Percentiles rank a stretch among this genome's conserved stretches.
phyloP scores from a whole-genome alignment of 1,140 invertebrate species.

The Nebria ingens region DNA sequence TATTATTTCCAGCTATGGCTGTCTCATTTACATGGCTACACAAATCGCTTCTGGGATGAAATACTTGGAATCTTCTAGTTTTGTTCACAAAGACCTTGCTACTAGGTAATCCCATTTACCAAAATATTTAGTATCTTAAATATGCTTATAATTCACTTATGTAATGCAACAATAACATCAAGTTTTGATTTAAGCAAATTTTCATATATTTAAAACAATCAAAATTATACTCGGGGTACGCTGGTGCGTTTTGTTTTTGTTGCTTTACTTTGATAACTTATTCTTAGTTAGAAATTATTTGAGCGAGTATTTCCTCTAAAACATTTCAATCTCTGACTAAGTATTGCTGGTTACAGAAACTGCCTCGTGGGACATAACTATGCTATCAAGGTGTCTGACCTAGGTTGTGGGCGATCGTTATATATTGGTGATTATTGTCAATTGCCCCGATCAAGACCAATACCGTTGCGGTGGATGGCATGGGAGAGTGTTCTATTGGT shows the following conservation, averaged over 20 bases:
- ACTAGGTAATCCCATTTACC: constrained; percentile 60
- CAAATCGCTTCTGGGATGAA: constrained; percentile 81
- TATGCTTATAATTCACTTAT: too few species aligned
- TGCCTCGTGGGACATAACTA: constrained; percentile 61
- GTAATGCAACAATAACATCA: too few species aligned
- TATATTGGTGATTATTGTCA: constrained; percentile 61
- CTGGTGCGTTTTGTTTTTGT: constrained; percentile 4
- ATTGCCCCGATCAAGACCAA: constrained; percentile 44
- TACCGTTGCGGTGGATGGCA: constrained; percentile 58
- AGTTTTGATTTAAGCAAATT: too few species aligned
- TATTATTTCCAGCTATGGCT: constrained; percentile 50
- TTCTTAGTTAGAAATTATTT: background rate
- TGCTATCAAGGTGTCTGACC: constrained; percentile 64
- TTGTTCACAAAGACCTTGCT: constrained; percentile 68
- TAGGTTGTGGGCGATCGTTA: constrained; percentile 54
- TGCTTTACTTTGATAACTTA: constrained; percentile 4
- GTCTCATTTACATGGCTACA: constrained; percentile 61
- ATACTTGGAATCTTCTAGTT: constrained; percentile 64
- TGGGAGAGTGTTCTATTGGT: constrained; percentile 60
- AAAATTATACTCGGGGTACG: background rate
- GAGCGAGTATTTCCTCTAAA: too few species aligned
- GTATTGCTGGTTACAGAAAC: constrained; percentile 46
- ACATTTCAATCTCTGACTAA: too few species aligned
- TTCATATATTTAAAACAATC: too few species aligned
- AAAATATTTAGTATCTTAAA: too few species aligned